Conservation (phyloP, 2,888 invertebrate species). For the Cataglyphis altisquamis region DNA sequence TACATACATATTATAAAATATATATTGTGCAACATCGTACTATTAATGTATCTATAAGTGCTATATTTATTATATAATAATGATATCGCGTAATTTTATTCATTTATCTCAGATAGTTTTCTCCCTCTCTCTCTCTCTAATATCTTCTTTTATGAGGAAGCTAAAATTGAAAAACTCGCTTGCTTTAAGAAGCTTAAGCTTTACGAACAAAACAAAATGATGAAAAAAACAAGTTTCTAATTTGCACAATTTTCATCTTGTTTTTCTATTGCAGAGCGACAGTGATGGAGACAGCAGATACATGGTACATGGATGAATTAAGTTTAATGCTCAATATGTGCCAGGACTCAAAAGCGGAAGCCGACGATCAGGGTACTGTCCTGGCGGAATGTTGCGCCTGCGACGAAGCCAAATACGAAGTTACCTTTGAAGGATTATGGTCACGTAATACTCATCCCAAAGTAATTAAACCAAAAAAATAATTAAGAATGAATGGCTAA, state of each 20-base stretch:
- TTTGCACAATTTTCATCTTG: too few relatives aligned
- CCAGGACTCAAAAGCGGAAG: constrained; percentile 90
- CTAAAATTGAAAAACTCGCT: too few relatives aligned
- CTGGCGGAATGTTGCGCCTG: constrained; percentile 94
- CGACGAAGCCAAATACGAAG: constrained; percentile 98
- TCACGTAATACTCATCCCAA: constrained; percentile 98
- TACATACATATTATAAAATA: neutral
- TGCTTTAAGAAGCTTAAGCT: too few relatives aligned
- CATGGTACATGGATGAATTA: constrained; percentile 97
- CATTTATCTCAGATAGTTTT: neutral
- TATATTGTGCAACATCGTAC: neutral
- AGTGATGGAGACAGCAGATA: constrained; percentile 92
- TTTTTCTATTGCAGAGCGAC: constrained; percentile 90
- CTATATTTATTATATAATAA: neutral
- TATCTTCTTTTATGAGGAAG: too few relatives aligned
- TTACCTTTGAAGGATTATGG: constrained; percentile 97
- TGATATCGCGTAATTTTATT: neutral
- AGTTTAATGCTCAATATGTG: constrained; percentile 93
- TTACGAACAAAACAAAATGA: too few relatives aligned
- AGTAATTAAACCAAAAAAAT: constrained; percentile 71
- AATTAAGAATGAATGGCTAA: neutral
- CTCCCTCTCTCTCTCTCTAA: too few relatives aligned
- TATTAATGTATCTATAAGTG: neutral
- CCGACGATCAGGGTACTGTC: constrained; percentile 86
- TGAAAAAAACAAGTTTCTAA: too few relatives aligned